Conservation (phyloP, 1,140 invertebrate genomes). For the Spodoptera litura region DNA sequence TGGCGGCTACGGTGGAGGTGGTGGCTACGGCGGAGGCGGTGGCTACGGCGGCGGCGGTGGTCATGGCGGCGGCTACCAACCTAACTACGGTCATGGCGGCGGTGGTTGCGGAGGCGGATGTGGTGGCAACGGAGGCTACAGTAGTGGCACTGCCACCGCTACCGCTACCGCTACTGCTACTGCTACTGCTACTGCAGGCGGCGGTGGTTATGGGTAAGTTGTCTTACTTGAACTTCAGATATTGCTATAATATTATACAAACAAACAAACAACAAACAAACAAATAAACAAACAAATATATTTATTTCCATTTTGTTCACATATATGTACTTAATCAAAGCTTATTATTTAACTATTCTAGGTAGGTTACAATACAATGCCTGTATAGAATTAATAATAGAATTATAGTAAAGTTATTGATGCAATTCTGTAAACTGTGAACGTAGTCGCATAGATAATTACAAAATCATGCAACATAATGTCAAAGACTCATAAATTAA, state of each 20-base stretch:
- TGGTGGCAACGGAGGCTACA: constrained; percentile 49
- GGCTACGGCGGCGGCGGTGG: constrained; percentile 38
- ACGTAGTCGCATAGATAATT: too few relatives aligned
- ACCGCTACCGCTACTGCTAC: constrained; percentile 55
- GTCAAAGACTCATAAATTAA: too few relatives aligned
- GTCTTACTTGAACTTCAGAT: background rate
- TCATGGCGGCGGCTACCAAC: constrained; percentile 32
- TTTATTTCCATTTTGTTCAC: too few relatives aligned
- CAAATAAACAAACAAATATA: too few relatives aligned
- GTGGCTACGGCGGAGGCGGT: constrained; percentile 48
- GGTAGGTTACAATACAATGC: too few relatives aligned
- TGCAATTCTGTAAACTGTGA: too few relatives aligned
- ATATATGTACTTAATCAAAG: too few relatives aligned
- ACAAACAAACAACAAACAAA: too few relatives aligned
- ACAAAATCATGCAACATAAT: too few relatives aligned
- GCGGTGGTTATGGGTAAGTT: constrained; percentile 10
- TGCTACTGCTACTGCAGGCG: constrained; percentile 37
- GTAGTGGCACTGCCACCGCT: constrained; percentile 49
- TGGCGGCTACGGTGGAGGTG: constrained; percentile 41
- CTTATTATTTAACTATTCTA: too few relatives aligned
- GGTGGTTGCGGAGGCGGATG: constrained; percentile 51
- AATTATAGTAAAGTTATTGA: background rate
- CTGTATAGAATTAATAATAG: too few relatives aligned
- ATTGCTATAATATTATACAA: background rate
- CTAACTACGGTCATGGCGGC: constrained; percentile 15